Evolutionary conservation across 2,797 vertebrate species (phyloP).

Genomic region (Ctenopoma multispine): DNA sequence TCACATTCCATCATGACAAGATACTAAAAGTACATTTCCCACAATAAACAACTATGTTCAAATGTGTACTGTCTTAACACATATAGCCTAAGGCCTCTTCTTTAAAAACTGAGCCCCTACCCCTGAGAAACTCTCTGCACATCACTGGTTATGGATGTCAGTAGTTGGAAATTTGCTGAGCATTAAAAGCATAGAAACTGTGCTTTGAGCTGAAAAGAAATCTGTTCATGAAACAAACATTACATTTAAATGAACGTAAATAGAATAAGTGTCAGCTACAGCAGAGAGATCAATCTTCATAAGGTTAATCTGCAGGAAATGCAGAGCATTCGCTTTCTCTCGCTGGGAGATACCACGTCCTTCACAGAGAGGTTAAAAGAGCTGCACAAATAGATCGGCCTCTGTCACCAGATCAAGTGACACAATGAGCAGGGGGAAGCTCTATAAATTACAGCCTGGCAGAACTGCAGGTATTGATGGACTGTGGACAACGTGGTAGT

Average conservation of each 20-base stretch:
- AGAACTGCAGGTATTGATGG: constrained; percentile 54
- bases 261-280: neutral
- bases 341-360: constrained; percentile 51
- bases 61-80: too few species aligned
- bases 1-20: too few species aligned
- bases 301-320: constrained; percentile 28
- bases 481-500: constrained; percentile 60
- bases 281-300: constrained; percentile 22
- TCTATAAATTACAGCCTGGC: constrained; percentile 65
- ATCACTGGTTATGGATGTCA: neutral
- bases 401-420: constrained; percentile 72
- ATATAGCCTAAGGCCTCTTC: too few species aligned
- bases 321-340: constrained; percentile 27
- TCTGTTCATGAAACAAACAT: neutral
- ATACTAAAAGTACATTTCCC: too few species aligned
- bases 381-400: constrained; percentile 68
- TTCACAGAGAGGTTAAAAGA: constrained; percentile 65
- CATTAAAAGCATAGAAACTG: neutral
- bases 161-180: neutral
- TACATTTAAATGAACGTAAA: constrained; percentile 8
- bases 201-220: neutral
- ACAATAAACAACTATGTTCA: too few species aligned
- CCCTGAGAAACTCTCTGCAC: too few species aligned
- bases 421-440: constrained; percentile 60
- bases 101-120: too few species aligned